Conservation (phyloP, 2,888 invertebrate species). For the Drosophila phalerata region DNA sequence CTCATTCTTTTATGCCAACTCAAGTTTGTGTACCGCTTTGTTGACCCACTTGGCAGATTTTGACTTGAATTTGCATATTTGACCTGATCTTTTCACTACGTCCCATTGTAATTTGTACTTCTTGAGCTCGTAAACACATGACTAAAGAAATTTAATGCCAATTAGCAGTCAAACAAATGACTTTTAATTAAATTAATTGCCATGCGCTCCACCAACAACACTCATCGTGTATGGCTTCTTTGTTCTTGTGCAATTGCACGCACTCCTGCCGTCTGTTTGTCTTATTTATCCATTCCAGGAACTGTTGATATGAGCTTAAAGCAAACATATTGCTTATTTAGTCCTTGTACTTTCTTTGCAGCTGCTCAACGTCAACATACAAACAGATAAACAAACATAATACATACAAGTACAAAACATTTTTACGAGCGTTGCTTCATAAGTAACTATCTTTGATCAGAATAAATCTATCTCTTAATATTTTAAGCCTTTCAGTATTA, state of each 20-base stretch:
- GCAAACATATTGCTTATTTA: conserved; percentile 61
- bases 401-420: not conserved
- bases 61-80: conserved; percentile 46
- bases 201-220: conserved; percentile 9
- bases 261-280: conserved; percentile 10
- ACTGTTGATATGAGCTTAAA: conserved; percentile 47
- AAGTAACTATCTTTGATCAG: not conserved
- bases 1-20: conserved; percentile 8
- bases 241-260: conserved; percentile 8
- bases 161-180: conserved; percentile 60
- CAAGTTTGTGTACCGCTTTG: conserved; percentile 7
- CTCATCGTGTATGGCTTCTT: not conserved
- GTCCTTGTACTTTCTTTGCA: conserved; percentile 36
- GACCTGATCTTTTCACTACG: conserved; percentile 10
- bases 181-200: conserved; percentile 74
- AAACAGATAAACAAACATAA: conserved; percentile 19
- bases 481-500: no score
- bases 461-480: not conserved
- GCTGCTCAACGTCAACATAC: conserved; percentile 21
- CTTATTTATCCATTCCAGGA: not conserved
- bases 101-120: not conserved
- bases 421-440: not conserved
- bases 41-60: conserved; percentile 40
- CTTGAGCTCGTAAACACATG: conserved; percentile 40
- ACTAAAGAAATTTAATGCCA: conserved; percentile 57